Percentiles rank a stretch among this genome's conserved stretches.
Conservation (phyloP, 2,797 vertebrate species). For the Chelmon rostratus region DNA sequence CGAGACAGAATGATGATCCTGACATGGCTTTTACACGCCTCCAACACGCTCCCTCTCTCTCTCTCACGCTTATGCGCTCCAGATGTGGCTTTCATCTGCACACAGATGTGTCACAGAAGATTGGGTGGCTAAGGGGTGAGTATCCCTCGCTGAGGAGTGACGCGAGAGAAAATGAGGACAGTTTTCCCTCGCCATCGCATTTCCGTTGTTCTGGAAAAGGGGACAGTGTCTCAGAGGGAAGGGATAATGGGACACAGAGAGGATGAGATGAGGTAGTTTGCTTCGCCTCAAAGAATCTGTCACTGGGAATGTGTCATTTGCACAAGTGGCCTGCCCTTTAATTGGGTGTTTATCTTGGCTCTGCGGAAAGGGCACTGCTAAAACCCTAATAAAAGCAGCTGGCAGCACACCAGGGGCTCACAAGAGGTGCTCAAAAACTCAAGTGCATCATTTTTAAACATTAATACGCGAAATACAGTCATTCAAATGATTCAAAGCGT, state of each 20-base stretch:
- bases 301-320: conserved; percentile 40
- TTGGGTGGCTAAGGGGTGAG: conserved; percentile 26
- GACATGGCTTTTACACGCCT: conserved; percentile 56
- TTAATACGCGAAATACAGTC: not conserved
- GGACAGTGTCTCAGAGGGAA: conserved; percentile 49
- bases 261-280: conserved; percentile 51
- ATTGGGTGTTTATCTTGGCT: conserved; percentile 58
- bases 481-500: conserved; percentile 18
- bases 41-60: conserved; percentile 42
- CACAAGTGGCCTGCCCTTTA: conserved; percentile 38
- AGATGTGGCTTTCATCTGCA: conserved; percentile 77
- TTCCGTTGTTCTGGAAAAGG: conserved; percentile 48
- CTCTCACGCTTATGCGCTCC: conserved; percentile 67
- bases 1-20: conserved; percentile 63
- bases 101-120: conserved; percentile 57
- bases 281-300: conserved; percentile 40
- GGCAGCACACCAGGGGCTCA: conserved; percentile 22
- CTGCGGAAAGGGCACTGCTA: conserved; percentile 29
- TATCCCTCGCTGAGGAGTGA: conserved; percentile 32
- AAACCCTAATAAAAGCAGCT: conserved; percentile 35
- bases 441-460: conserved; percentile 6
- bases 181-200: conserved; percentile 32
- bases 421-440: not conserved
- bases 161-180: conserved; percentile 37
- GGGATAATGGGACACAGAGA: conserved; percentile 54